phyloP scores from a whole-genome alignment of 2,113 vertebrate species.

The Morone saxatilis region DNA sequence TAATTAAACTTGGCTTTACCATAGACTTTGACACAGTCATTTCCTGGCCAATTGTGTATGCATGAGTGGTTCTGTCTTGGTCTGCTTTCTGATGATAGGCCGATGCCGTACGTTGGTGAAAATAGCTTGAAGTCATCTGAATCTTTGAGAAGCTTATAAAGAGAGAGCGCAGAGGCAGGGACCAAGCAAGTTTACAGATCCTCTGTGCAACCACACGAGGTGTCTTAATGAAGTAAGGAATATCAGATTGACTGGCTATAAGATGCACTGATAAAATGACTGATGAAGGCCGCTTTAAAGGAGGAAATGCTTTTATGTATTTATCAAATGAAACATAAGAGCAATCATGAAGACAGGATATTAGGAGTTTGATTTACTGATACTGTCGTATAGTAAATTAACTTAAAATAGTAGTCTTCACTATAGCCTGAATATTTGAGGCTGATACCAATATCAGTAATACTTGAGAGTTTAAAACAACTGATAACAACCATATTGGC shows the following conservation, averaged over 20 bases:
- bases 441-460: background rate
- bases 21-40: constrained; percentile 70
- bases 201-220: constrained; percentile 44
- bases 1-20: constrained; percentile 69
- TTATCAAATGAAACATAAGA: constrained; percentile 28
- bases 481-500: background rate
- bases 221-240: constrained; percentile 47
- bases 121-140: constrained; percentile 74
- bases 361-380: constrained; percentile 2
- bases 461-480: background rate
- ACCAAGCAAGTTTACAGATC: constrained; percentile 45
- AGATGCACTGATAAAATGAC: constrained; percentile 44
- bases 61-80: constrained; percentile 64
- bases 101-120: constrained; percentile 51
- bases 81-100: constrained; percentile 70
- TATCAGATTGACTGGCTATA: constrained; percentile 45
- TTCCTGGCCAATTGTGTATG: constrained; percentile 69
- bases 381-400: background rate
- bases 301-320: constrained; percentile 15
- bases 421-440: background rate
- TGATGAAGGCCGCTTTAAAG: constrained; percentile 25
- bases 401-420: background rate
- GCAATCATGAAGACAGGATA: background rate
- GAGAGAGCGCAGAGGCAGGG: constrained; percentile 42
- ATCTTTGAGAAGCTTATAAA: constrained; percentile 63